These are phyloP conservation scores for Himantopus leucocephalus DNA, from an alignment of 2,113 vertebrate genomes.

Conservation along the genomic window DNA sequence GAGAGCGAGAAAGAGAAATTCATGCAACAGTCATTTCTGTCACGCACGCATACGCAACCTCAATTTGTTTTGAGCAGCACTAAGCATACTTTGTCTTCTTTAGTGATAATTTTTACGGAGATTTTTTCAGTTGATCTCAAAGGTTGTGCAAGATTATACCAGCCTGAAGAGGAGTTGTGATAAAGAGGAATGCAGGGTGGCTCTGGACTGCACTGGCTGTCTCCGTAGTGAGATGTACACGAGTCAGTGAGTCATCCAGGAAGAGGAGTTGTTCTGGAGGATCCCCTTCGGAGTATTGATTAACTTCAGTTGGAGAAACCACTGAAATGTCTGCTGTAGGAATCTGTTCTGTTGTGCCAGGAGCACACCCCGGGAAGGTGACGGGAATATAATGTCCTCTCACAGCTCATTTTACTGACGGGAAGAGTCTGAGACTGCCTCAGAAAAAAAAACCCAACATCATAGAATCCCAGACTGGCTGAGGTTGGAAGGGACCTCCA, in stretches of 20 bases:
- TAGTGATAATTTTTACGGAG: neutral
- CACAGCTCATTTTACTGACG: neutral
- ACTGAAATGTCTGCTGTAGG: neutral
- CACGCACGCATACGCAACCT: no score
- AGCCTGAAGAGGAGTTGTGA: neutral
- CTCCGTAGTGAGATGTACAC: neutral
- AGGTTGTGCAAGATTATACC: neutral
- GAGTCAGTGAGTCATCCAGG: neutral
- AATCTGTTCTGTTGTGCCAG: neutral
- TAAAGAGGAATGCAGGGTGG: neutral
- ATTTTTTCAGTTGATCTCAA: neutral
- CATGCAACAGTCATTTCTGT: neutral
- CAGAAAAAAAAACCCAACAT: neutral
- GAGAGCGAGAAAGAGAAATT: neutral
- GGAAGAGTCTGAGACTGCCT: neutral
- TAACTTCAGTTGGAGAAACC: neutral
- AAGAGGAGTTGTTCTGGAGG: neutral
- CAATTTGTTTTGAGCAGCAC: neutral
- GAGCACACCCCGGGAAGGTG: rapidly evolving
- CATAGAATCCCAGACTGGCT: neutral
- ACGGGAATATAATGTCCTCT: neutral
- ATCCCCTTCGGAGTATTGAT: neutral
- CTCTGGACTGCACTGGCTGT: neutral
- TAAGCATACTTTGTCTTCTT: no score
- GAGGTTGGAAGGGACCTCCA: neutral